Evolutionary conservation across 2,888 invertebrate species (phyloP).

Genomic region (Aporophyla nigra): DNA sequence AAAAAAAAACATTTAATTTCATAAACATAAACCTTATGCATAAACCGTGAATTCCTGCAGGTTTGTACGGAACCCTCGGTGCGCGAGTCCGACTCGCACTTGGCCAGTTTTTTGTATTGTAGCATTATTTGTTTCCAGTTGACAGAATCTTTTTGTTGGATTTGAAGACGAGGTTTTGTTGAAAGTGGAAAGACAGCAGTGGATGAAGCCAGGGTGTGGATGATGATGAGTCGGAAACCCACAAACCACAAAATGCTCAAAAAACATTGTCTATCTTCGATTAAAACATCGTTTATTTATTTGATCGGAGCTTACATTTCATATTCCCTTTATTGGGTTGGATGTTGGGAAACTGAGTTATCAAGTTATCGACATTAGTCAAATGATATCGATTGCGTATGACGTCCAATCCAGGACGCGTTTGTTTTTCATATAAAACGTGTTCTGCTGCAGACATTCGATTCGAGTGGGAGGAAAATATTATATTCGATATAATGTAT

Average conservation of each 20-base stretch:
- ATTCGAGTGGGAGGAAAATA: neutral
- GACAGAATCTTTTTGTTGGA: neutral
- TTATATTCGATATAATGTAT: neutral
- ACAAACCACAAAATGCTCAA: neutral
- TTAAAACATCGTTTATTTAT: neutral
- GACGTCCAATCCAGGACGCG: conserved; percentile 3
- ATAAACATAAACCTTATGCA: no score
- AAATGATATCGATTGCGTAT: conserved; percentile 29
- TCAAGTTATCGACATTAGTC: conserved; percentile 11
- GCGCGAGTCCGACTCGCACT: no score
- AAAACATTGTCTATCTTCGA: neutral
- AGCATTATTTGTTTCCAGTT: conserved; percentile 1
- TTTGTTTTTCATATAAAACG: conserved; percentile 28
- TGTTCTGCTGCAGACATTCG: conserved; percentile 18
- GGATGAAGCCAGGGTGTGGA: neutral
- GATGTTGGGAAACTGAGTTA: conserved; percentile 18
- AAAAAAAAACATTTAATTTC: no score
- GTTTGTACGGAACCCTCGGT: no score
- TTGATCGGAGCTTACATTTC: neutral
- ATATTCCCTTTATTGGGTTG: conserved; percentile 5
- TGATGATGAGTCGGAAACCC: neutral
- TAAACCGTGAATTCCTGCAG: no score
- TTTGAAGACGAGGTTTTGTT: neutral
- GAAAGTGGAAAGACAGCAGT: neutral
- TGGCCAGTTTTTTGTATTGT: no score